Evolutionary conservation across 2,888 invertebrate species (phyloP).

Genomic region (Tromatobia lineatoria): DNA sequence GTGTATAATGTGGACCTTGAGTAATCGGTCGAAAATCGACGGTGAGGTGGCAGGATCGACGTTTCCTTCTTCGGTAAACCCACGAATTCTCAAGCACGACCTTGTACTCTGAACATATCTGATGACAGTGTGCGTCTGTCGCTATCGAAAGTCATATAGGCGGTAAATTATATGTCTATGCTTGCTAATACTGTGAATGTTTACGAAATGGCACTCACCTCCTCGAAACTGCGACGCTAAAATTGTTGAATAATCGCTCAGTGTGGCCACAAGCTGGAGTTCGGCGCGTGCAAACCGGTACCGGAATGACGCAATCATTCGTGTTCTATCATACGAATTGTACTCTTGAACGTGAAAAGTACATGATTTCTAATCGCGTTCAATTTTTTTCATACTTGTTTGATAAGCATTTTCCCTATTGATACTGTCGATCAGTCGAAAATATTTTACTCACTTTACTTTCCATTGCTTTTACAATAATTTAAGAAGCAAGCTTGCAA

Average conservation of each 20-base stretch:
- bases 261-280: background rate
- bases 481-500: no score
- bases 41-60: conserved; percentile 17
- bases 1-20: conserved; percentile 14
- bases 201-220: background rate
- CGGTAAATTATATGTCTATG: background rate
- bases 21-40: conserved; percentile 20
- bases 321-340: background rate
- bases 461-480: no score
- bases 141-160: background rate
- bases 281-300: conserved; percentile 23
- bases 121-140: conserved; percentile 29
- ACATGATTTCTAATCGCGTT: conserved; percentile 3
- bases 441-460: background rate
- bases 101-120: conserved; percentile 41
- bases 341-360: background rate
- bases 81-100: conserved; percentile 46
- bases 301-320: background rate
- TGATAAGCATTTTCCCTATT: background rate
- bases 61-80: conserved; percentile 53
- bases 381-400: background rate
- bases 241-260: conserved; percentile 38
- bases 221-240: conserved; percentile 32
- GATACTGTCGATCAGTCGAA: background rate
- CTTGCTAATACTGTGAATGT: background rate